These are phyloP conservation scores for Lycia hirtaria DNA, from an alignment of 2,888 invertebrate genomes.

Conservation along the genomic window DNA sequence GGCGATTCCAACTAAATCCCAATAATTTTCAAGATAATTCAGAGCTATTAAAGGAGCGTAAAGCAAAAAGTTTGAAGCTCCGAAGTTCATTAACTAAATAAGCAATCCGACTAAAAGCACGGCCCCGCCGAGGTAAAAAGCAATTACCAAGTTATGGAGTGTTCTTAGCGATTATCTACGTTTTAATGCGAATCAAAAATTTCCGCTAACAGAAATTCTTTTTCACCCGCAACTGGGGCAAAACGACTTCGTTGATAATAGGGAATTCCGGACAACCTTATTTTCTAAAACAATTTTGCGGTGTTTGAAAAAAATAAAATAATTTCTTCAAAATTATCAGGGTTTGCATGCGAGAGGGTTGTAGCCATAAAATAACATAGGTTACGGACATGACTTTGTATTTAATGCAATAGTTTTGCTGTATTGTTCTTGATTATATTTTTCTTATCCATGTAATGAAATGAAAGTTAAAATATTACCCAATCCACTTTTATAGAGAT, in stretches of 20 bases:
- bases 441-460: no score
- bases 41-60: constrained; percentile 60
- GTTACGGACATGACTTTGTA: no score
- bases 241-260: not conserved
- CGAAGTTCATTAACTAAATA: constrained; percentile 78
- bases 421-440: no score
- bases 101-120: constrained; percentile 80
- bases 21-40: constrained; percentile 48
- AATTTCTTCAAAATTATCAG: no score
- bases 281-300: no score
- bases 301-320: no score
- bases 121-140: constrained; percentile 70
- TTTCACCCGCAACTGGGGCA: not conserved
- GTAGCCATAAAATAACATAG: no score
- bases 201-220: constrained; percentile 2
- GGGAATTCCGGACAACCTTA: not conserved
- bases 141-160: constrained; percentile 77
- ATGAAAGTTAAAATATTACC: no score
- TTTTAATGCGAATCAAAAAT: constrained; percentile 27
- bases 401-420: no score
- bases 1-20: not conserved
- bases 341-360: no score
- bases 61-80: constrained; percentile 67
- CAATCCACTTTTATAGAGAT: no score
- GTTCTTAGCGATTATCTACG: constrained; percentile 71